These are phyloP conservation scores for Meandrina meandrites DNA, from an alignment of 92 coral and sea anemone genomes.

Conservation along the genomic window DNA sequence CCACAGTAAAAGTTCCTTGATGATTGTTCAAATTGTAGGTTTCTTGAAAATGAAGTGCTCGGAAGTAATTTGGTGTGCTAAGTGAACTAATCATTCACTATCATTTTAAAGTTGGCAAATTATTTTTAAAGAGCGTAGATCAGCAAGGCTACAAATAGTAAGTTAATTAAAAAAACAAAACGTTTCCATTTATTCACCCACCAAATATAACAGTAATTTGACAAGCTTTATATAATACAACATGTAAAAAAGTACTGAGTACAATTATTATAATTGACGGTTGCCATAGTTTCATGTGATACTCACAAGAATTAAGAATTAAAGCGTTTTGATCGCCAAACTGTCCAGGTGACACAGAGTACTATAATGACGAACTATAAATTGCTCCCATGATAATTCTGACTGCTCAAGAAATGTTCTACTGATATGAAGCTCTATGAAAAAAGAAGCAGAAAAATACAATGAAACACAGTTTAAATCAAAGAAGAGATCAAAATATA, in stretches of 20 bases:
- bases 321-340: background rate
- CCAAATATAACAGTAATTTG: too few species aligned
- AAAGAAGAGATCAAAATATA: background rate
- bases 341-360: background rate
- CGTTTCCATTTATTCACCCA: background rate
- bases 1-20: background rate
- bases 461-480: background rate
- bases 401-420: conserved; percentile 10
- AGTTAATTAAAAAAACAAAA: background rate
- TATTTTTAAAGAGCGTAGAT: background rate
- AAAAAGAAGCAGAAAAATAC: background rate
- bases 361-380: background rate
- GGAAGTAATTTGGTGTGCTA: background rate
- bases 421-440: conserved; percentile 6
- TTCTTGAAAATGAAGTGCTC: background rate
- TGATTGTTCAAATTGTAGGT: background rate
- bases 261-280: background rate
- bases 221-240: too few species aligned
- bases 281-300: too few species aligned
- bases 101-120: too few species aligned
- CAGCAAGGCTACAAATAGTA: background rate
- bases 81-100: background rate
- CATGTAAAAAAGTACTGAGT: background rate
- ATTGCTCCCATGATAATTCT: conserved; percentile 20
- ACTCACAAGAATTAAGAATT: background rate